Base-by-base conservation (phyloP, 1,140 invertebrate genomes). In the Samia ricini region DNA sequence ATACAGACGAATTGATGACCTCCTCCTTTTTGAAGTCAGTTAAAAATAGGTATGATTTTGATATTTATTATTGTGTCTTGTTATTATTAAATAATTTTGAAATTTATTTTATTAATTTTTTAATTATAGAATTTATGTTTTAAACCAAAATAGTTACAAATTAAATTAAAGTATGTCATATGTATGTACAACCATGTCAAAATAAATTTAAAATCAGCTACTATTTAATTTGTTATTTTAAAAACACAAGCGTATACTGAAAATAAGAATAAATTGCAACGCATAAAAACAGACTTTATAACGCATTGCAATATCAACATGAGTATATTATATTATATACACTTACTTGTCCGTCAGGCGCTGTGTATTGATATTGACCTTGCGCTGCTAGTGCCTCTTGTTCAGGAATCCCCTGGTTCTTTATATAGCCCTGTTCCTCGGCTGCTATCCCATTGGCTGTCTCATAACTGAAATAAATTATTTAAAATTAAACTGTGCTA, bases 291-390 rank as follows among this genome's bases (percentile, higher is more conserved):
- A n/a, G n/a, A 42, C 33, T 42, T 42, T 12, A 42, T 12, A 42
- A 42, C 33, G 12, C 19, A n/a, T 23, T 23, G 57, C 42, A 50
- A 59, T 50, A 24, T 50, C 57, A 49, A 49, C 36, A 19, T 8
- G n/a, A 10, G 33, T 36, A 22, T 49, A 18, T 1, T 56, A n/a
- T n/a, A 26, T 7, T 48, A 15, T 10, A 42, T 42, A 42, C n/a
- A 56, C 92, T 42, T 91, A 88, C 94, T 93, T 89, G 89, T 49
- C 95, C 94, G 72, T 95, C 94, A 6, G 94, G 93, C 56, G 94
- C 94, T 2, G 94, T 94, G 77, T 95, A 95, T 33, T 93, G 92
- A 74, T 93, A 94, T 52, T 93, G 91, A 4, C 93, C 93, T 72
- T 93, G 92, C 5, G 92, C 90, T 2, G 91, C 87, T 12, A 91